Evolutionary conservation across 2,797 vertebrate genomes (phyloP), one percentile per base, ranked within the genome.

Genomic region (Sebastes hubbsi): DNA sequence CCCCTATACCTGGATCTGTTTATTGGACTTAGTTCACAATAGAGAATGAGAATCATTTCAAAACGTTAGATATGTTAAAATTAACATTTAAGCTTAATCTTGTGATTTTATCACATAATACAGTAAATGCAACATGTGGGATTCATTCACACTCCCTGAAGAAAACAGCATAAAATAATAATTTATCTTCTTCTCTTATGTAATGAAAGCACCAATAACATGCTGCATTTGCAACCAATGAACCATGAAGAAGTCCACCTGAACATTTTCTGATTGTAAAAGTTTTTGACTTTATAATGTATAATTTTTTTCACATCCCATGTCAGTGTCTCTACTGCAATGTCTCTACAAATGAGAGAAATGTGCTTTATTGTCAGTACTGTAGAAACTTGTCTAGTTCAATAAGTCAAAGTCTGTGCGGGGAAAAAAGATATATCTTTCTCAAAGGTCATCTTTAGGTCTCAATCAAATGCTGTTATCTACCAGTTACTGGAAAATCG

Each of bases 261-360:
- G 55, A 62, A 64, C 11, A 25, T 66, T 75, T 78, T 69, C 32
- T 63, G 25, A 59, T 69, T 25, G 24, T 27, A 36, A 63, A 80
- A 75, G 25, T 6, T 20, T 60, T 36, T 27, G 46, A 30, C 32
- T 13, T 2, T 49, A 20, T 18, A 16, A 29, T 18, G 22, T 16
- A 7, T 54, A 54, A 18, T 60, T 66, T 20, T 20, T 46, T 11
- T 7, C 13, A 38, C 24, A 65, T 46, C 9, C 5, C 27, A 9
- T 52, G 16, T 46, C 22, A 61, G 6, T 61, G 6, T 72, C 9
- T 55, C 7, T 36, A 20, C 32, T 29, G 46, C 49, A 63, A 9
- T 27, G 46, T 64, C 18, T 67, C 54, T 12, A 27, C 46, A 73
- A 59, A 81, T 4, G 4, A 64, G 8, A 75, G 24, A 72, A 66